Conservation (phyloP, 2,113 vertebrate genomes). For the Oncorhynchus nerka region DNA sequence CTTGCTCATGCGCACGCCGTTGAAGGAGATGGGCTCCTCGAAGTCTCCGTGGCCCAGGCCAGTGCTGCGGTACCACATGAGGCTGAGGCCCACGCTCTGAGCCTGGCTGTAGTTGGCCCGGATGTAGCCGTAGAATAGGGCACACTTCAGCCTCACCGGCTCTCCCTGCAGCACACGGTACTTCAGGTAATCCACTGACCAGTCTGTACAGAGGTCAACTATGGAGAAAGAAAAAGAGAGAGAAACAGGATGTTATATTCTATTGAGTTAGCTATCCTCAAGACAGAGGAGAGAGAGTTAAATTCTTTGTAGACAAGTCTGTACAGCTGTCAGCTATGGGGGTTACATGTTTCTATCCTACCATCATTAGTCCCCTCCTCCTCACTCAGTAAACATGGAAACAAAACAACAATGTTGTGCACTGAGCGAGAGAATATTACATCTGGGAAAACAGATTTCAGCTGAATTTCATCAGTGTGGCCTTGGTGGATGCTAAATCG, state of each 20-base stretch:
- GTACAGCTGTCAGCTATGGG: constrained; percentile 92
- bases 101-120: constrained; percentile 96
- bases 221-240: constrained; percentile 20
- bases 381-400: too few species aligned
- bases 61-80: constrained; percentile 93
- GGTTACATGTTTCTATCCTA: too few species aligned
- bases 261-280: too few species aligned
- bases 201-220: constrained; percentile 97
- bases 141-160: constrained; percentile 94
- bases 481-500: too few species aligned
- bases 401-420: too few species aligned
- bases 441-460: too few species aligned
- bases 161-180: constrained; percentile 94
- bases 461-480: too few species aligned
- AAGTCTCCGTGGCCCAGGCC: constrained; percentile 87
- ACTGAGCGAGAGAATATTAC: too few species aligned
- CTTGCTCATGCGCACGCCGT: constrained; percentile 96
- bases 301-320: constrained; percentile 97
- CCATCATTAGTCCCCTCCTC: too few species aligned
- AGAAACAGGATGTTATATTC: too few species aligned
- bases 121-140: constrained; percentile 98
- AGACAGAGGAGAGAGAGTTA: too few species aligned
- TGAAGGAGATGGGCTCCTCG: constrained; percentile 97
- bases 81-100: constrained; percentile 92
- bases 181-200: constrained; percentile 97